Percentiles rank a stretch among this genome's conserved stretches.
phyloP scores from a whole-genome alignment of 92 coral and sea anemone genomes.

The Porites cylindrica region DNA sequence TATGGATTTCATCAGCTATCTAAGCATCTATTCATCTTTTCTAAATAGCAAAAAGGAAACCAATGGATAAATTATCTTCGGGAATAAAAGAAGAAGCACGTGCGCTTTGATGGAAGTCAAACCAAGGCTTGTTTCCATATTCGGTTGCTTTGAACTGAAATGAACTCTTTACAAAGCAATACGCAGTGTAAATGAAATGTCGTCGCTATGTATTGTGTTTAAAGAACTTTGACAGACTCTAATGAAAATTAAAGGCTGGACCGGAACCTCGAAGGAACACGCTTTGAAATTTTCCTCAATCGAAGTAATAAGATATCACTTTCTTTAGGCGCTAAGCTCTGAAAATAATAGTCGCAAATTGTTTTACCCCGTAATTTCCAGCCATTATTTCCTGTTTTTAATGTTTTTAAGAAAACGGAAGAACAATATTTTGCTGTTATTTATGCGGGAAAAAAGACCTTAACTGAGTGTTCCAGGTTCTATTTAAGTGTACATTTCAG shows the following conservation, averaged over 20 bases:
- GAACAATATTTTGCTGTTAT: conserved; percentile 1
- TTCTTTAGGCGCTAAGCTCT: conserved; percentile 14
- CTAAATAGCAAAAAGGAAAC: conserved; percentile 11
- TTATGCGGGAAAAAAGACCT: background rate
- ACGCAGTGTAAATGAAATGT: conserved; percentile 4
- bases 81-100: background rate
- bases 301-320: conserved; percentile 29
- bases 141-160: conserved; percentile 39
- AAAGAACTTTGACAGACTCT: conserved; percentile 19
- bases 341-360: conserved; percentile 28
- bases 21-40: conserved; percentile 31
- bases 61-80: background rate
- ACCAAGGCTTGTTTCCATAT: background rate
- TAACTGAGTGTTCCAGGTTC: background rate
- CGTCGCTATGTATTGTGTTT: background rate
- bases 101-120: conserved; percentile 11
- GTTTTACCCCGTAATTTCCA: conserved; percentile 30
- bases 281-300: conserved; percentile 8
- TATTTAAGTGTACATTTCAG: background rate
- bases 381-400: conserved; percentile 24
- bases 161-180: conserved; percentile 4
- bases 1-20: conserved; percentile 14
- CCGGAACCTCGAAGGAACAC: conserved; percentile 17
- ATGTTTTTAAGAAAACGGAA: background rate
- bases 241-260: conserved; percentile 12